Base-by-base conservation (phyloP, 2,113 vertebrate species). In the Holacanthus passer region DNA sequence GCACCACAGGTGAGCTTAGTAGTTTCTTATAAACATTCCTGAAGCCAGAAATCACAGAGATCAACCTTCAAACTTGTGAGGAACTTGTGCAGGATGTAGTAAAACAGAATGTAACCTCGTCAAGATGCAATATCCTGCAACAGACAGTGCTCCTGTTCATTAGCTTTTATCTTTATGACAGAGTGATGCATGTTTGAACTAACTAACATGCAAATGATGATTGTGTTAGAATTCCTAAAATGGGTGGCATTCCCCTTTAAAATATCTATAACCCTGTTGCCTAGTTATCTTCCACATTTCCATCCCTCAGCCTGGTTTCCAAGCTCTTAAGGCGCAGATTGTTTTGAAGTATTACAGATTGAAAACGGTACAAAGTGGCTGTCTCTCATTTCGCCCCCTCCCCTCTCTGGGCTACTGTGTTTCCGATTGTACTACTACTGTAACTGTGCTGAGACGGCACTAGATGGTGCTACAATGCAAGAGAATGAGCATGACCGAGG, bases 401-500 rank as follows among this genome's bases (percentile, higher is more conserved):
- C 39, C 8, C 47, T 16, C 17, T 32, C 31, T 35, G 45, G 56
- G 70, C 80, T 81, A 67, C 77, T 75, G 73, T 81, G 64, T 79
- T 84, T 73, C 56, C 87, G 85, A 87, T 79, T 90, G 81, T 89
- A 89, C 65, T 87, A 84, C 85, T 89, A 72, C 85, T 88, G 86
- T 87, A 87, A 84, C 56, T 87, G 82, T 85, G 86, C 85, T 82
- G 53, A 76, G 59, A 11, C 9, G 81, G 74, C 93, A 92, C 91
- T 85, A 90, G 94, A 85, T 87, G 93, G 91, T 76, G 82, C 86
- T 81, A 59, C 88, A 77, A 55, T 48, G 55, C 84, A 87, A 79
- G 66, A 78, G 65, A 83, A 85, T 75, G 86, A 91, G 94, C 93
- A 93, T 94, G 93, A 79, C 68, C 12, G 60, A 81, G 82, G 86